Evolutionary conservation across 2,113 vertebrate species (phyloP).

Genomic region (Columba janthina): DNA sequence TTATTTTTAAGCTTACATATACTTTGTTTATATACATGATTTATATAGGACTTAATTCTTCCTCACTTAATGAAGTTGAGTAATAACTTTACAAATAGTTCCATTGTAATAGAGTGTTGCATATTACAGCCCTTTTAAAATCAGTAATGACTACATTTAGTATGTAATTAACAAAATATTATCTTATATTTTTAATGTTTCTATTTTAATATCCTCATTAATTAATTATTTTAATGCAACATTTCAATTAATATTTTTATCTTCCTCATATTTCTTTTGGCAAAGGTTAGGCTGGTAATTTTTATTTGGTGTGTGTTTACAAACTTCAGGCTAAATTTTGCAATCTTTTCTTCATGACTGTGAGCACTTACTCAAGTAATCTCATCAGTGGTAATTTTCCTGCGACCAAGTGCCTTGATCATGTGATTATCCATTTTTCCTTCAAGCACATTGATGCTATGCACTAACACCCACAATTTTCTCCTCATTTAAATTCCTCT

Average conservation of each 20-base stretch:
- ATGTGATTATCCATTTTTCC: neutral
- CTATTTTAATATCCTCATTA: neutral
- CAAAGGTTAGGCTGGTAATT: neutral
- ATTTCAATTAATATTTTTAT: neutral
- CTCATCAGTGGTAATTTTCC: constrained; percentile 19
- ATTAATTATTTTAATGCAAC: constrained; percentile 5
- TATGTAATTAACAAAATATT: constrained; percentile 10
- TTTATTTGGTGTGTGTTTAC: constrained; percentile 19
- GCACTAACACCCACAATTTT: neutral
- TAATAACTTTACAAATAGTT: neutral
- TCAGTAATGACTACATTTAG: neutral
- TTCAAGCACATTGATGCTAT: neutral
- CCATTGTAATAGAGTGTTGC: neutral
- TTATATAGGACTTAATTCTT: neutral
- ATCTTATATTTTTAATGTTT: neutral
- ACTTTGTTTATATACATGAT: neutral
- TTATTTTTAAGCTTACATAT: neutral
- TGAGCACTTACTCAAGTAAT: neutral
- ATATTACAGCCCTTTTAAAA: neutral
- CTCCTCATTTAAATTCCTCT: constrained; percentile 10
- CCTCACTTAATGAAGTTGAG: neutral
- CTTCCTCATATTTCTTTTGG: neutral
- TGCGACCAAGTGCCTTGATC: neutral
- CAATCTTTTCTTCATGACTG: neutral
- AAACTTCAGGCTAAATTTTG: constrained; percentile 40